Evolutionary conservation across 2,797 vertebrate species (phyloP).

Genomic region (Prionace glauca): DNA sequence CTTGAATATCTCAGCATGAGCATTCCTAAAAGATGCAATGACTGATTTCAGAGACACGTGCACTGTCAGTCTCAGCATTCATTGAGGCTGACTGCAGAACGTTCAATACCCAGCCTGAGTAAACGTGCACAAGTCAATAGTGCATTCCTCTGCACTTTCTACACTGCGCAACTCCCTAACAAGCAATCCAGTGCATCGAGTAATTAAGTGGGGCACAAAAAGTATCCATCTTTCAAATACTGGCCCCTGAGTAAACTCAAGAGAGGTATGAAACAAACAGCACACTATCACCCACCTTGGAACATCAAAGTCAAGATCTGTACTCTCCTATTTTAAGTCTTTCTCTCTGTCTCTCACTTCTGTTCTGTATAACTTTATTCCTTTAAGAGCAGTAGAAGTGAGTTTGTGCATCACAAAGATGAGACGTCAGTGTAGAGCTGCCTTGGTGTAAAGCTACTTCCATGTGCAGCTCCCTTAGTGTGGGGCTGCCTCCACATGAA

Average conservation of each 20-base stretch:
- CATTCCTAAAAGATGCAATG: neutral
- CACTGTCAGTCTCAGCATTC: neutral
- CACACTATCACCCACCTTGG: neutral
- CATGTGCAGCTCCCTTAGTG: no score
- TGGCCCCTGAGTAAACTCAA: neutral
- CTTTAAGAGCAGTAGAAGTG: no score
- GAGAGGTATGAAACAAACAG: neutral
- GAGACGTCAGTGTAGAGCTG: neutral
- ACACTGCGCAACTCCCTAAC: neutral
- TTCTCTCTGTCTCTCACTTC: neutral
- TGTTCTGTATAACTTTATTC: neutral
- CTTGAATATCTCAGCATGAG: neutral
- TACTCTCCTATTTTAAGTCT: neutral
- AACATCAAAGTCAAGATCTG: neutral
- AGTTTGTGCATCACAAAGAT: neutral
- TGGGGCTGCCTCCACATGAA: no score
- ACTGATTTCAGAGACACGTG: neutral
- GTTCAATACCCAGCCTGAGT: neutral
- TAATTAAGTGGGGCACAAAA: neutral
- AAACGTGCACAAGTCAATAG: neutral
- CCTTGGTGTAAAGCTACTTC: neutral
- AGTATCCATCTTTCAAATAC: neutral
- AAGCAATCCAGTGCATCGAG: neutral
- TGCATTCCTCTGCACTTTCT: neutral
- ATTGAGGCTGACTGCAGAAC: neutral